Conservation (phyloP, 2,888 invertebrate genomes). For the Nemurella pictetii region DNA sequence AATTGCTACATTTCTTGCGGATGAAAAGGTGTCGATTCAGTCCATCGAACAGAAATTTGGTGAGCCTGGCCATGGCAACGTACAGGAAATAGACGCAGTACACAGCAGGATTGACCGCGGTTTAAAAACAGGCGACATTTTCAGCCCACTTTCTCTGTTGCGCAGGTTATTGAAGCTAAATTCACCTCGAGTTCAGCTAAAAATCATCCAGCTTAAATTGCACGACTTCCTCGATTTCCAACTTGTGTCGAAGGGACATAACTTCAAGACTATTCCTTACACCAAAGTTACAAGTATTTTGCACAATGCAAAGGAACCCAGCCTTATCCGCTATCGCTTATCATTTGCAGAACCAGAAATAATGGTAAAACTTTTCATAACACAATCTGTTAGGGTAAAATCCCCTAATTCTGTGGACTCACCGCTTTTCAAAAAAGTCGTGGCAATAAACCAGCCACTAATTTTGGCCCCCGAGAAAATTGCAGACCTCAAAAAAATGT, state of each 20-base stretch:
- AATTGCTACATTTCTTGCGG: background rate
- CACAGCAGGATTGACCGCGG: background rate
- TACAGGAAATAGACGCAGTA: background rate
- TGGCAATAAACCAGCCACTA: background rate
- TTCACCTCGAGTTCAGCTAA: background rate
- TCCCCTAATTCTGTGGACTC: background rate
- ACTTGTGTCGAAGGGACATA: background rate
- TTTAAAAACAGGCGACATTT: background rate
- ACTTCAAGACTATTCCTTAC: background rate
- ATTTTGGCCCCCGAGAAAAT: background rate
- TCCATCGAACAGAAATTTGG: background rate
- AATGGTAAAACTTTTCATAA: background rate
- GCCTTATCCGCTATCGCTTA: background rate
- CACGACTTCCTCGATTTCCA: background rate
- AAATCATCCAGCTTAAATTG: background rate
- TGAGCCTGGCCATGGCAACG: constrained; percentile 5
- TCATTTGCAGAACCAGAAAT: background rate
- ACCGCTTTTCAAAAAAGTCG: background rate
- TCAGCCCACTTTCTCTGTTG: background rate
- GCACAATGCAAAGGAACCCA: background rate
- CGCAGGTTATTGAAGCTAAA: background rate
- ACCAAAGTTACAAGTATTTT: background rate
- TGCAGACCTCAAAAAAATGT: background rate
- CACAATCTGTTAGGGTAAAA: background rate
- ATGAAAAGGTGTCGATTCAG: background rate